Evolutionary conservation across 2,797 vertebrate genomes (phyloP).

Genomic region (Sparidentex hasta): DNA sequence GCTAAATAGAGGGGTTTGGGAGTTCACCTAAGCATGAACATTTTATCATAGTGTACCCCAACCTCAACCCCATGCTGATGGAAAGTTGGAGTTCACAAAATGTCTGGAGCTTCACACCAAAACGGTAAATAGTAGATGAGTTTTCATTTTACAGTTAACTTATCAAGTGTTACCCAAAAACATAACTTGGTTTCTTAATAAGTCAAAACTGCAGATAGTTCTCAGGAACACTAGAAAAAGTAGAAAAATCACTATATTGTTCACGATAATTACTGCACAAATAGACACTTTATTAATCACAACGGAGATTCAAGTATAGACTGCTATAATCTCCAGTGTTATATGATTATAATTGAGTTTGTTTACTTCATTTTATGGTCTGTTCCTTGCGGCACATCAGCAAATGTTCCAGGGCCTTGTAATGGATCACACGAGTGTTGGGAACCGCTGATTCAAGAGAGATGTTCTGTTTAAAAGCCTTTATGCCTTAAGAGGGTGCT

Average conservation of each 20-base stretch:
- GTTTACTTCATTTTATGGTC: neutral
- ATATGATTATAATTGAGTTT: neutral
- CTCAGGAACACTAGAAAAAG: neutral
- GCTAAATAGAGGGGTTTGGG: neutral
- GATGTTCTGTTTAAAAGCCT: neutral
- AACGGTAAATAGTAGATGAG: no score
- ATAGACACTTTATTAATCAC: neutral
- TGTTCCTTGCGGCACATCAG: neutral
- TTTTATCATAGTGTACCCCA: no score
- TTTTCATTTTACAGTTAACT: no score
- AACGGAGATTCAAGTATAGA: neutral
- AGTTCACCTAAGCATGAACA: no score
- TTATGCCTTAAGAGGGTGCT: constrained; percentile 48
- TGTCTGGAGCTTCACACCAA: no score
- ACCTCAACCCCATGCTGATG: no score
- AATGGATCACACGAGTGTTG: neutral
- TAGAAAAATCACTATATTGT: neutral
- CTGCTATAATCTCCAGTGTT: neutral
- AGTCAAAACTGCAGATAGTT: neutral
- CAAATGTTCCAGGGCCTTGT: neutral
- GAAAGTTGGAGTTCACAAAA: no score
- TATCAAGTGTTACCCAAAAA: neutral
- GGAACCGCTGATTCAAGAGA: neutral
- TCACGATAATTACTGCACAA: neutral
- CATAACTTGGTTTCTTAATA: neutral